Conservation (phyloP, 2,113 vertebrate genomes). For the Phylloscopus trochiloides region DNA sequence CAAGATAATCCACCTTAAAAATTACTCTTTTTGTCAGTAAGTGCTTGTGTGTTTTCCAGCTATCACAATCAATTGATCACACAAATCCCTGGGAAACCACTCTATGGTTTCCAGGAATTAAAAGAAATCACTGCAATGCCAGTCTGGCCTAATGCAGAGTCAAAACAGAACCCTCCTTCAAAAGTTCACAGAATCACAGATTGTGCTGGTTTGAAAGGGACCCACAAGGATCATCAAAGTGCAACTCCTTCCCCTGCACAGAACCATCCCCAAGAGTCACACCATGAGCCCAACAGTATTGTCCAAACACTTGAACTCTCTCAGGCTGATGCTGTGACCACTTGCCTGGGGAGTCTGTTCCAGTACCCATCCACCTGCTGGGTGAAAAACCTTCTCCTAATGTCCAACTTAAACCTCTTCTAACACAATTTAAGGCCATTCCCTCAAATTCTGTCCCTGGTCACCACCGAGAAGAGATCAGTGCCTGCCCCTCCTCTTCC, state of each 20-base stretch:
- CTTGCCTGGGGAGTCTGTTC: background rate
- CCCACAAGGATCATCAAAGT: background rate
- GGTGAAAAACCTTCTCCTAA: background rate
- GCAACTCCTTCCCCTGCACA: background rate
- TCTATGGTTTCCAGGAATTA: background rate
- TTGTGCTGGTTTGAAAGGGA: background rate
- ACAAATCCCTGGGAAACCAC: background rate
- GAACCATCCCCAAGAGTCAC: background rate
- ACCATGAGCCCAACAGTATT: fast-evolving
- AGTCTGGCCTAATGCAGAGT: background rate
- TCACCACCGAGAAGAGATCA: background rate
- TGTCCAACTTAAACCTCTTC: background rate
- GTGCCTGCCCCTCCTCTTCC: background rate
- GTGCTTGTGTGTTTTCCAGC: background rate
- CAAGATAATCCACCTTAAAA: background rate
- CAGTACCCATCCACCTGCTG: background rate
- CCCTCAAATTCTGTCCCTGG: fast-evolving
- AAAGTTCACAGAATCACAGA: background rate
- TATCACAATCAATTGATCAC: background rate
- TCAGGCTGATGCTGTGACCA: background rate
- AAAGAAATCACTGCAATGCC: background rate
- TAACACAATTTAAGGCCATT: background rate
- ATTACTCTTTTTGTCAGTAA: background rate
- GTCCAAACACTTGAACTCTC: background rate
- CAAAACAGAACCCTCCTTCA: background rate